A percentile compares a stretch with the other conserved stretches of the same genome.
Conservation (phyloP, 2,113 vertebrate genomes). For the Melospiza melodia region DNA sequence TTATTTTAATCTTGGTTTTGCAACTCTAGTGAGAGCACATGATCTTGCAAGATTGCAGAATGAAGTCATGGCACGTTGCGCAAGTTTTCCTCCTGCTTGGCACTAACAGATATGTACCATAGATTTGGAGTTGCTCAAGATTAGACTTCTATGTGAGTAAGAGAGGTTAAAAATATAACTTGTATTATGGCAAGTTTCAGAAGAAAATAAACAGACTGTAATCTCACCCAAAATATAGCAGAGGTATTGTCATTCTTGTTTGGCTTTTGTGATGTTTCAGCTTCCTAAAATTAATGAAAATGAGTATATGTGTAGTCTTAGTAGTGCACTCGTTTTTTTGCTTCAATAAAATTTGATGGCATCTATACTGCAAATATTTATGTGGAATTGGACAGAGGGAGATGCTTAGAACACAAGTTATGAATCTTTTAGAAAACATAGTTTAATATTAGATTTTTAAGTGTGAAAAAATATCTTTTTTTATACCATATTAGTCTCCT, state of each 20-base stretch:
- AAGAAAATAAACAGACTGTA: neutral
- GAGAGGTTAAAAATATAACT: neutral
- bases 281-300: neutral
- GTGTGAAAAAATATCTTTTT: fast-evolving
- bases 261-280: neutral
- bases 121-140: neutral
- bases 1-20: neutral
- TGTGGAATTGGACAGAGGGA: neutral
- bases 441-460: neutral
- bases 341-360: neutral
- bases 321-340: neutral
- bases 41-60: neutral
- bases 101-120: neutral
- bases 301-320: neutral
- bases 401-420: neutral
- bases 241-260: neutral
- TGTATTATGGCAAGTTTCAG: neutral
- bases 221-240: neutral
- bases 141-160: neutral
- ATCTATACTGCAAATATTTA: neutral
- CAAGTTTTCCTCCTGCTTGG: neutral
- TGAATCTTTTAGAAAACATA: neutral
- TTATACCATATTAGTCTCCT: neutral
- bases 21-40: neutral
- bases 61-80: neutral